phyloP scores from a whole-genome alignment of 2,888 invertebrate species.

The Phasia obesa region DNA sequence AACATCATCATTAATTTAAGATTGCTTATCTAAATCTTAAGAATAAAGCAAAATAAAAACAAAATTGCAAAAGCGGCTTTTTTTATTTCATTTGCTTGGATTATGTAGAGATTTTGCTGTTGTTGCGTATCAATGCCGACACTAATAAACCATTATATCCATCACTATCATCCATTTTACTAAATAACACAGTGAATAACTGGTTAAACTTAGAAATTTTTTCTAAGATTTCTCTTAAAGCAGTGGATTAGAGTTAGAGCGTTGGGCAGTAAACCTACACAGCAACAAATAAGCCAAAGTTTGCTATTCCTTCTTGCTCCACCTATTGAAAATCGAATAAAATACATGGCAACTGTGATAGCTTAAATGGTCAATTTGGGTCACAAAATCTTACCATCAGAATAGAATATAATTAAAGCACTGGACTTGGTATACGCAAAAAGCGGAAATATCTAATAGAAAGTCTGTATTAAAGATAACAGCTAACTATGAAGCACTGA shows the following conservation, averaged over 20 bases:
- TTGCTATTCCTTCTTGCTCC: too few species aligned
- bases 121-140: conserved; percentile 71
- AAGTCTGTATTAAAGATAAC: too few species aligned
- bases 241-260: background rate
- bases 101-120: conserved; percentile 43
- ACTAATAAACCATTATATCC: conserved; percentile 70
- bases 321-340: too few species aligned
- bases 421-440: too few species aligned
- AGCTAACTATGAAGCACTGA: too few species aligned
- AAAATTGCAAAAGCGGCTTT: conserved; percentile 62
- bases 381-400: too few species aligned
- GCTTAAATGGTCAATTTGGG: too few species aligned
- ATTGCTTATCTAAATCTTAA: conserved; percentile 72
- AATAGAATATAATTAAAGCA: too few species aligned
- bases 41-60: conserved; percentile 45
- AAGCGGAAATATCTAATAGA: too few species aligned
- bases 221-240: background rate
- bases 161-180: conserved; percentile 61
- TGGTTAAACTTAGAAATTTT: background rate
- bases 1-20: conserved; percentile 74
- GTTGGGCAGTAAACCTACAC: background rate
- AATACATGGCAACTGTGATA: too few species aligned
- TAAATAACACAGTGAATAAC: conserved; percentile 13
- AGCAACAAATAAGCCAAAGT: background rate
- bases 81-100: conserved; percentile 42